Conservation (phyloP, 1,140 invertebrate species). For the Hypothenemus hampei region DNA sequence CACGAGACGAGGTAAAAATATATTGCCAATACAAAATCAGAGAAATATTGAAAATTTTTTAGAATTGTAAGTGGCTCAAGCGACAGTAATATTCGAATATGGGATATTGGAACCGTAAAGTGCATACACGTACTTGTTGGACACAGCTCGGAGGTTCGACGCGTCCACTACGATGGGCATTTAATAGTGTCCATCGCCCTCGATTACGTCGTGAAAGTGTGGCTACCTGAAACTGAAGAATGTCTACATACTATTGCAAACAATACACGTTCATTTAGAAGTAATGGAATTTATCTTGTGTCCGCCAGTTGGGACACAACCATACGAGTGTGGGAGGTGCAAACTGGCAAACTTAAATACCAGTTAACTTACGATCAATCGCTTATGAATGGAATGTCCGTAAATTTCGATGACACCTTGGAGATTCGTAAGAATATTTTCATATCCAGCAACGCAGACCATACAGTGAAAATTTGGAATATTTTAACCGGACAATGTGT, state of each 20-base stretch:
- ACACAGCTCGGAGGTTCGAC: constrained; percentile 94
- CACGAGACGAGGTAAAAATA: constrained; percentile 87
- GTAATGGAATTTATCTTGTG: constrained; percentile 96
- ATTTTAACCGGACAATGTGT: constrained; percentile 95
- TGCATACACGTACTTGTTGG: constrained; percentile 92
- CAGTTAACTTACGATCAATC: constrained; percentile 97
- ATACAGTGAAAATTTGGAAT: constrained; percentile 99
- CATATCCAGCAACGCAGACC: constrained; percentile 98
- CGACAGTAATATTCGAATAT: constrained; percentile 92
- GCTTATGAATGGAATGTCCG: constrained; percentile 94
- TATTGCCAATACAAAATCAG: constrained; percentile 38
- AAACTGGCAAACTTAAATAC: constrained; percentile 84
- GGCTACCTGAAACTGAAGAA: constrained; percentile 93
- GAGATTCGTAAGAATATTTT: constrained; percentile 94
- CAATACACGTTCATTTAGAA: constrained; percentile 97
- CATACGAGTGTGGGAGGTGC: constrained; percentile 97
- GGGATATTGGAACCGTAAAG: constrained; percentile 88
- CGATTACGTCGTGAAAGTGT: constrained; percentile 97
- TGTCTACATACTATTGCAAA: constrained; percentile 96
- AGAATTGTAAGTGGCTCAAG: constrained; percentile 96
- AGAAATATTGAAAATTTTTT: neutral
- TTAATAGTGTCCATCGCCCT: constrained; percentile 96
- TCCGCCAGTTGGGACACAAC: constrained; percentile 96
- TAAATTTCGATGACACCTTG: too few species aligned
- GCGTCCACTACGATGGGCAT: constrained; percentile 97